Evolutionary conservation across 1,140 invertebrate genomes (phyloP).

Genomic region (Heliothis subflexa): DNA sequence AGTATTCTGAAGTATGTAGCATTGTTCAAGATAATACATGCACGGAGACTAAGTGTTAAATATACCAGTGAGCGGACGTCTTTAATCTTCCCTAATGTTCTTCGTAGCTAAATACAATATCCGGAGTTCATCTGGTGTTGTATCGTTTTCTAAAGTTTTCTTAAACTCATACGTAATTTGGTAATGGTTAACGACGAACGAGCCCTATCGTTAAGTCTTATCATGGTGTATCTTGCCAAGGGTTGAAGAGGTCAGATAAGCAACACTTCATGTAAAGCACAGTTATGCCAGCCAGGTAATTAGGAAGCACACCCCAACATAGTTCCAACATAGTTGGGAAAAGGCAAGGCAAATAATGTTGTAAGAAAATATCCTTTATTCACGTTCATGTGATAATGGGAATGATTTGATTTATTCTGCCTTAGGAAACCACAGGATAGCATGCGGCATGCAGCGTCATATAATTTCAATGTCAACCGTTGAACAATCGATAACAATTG

Average conservation of each 20-base stretch:
- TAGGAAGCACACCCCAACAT: too few relatives aligned
- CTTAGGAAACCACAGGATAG: slow-evolving; percentile 4
- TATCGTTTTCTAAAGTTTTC: not conserved
- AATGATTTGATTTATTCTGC: not conserved
- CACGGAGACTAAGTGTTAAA: not conserved
- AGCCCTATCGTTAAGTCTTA: too few relatives aligned
- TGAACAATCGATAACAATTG: slow-evolving; percentile 27
- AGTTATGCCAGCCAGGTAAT: too few relatives aligned
- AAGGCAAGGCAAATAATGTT: too few relatives aligned
- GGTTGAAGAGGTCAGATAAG: too few relatives aligned
- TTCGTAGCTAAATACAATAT: slow-evolving; percentile 1
- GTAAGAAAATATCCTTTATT: not conserved
- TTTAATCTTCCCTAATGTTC: slow-evolving; percentile 19
- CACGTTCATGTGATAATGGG: not conserved
- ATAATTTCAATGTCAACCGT: slow-evolving; percentile 17
- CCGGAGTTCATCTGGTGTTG: not conserved
- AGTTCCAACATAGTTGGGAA: too few relatives aligned
- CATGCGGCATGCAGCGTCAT: not conserved
- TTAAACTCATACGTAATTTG: not conserved
- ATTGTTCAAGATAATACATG: slow-evolving; percentile 13
- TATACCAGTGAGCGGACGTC: slow-evolving; percentile 3
- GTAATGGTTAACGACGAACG: not conserved
- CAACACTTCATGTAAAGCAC: too few relatives aligned
- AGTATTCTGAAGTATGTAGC: slow-evolving; percentile 8
- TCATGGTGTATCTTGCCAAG: too few relatives aligned